phyloP scores from a whole-genome alignment of 53 echinoderm and acorn worm genomes.

The Astropecten irregularis region DNA sequence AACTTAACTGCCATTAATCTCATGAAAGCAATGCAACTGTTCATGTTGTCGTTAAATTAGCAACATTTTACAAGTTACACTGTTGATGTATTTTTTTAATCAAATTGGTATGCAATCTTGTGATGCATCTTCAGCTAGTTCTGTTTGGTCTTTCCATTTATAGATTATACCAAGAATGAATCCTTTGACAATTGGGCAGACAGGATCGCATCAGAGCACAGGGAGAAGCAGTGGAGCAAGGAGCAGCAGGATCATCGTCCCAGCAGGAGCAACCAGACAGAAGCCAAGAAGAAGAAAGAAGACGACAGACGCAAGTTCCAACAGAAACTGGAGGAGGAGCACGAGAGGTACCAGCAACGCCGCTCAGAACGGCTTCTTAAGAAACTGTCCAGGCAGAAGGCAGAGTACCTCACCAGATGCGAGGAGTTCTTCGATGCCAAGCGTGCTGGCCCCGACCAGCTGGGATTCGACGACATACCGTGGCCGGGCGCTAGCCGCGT shows the following conservation, averaged over 20 bases:
- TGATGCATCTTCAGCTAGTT: too few species aligned
- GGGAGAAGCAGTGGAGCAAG: conserved; percentile 4
- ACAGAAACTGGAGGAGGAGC: conserved; percentile 64
- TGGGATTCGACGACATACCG: conserved; percentile 69
- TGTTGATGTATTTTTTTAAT: too few species aligned
- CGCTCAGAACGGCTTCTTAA: conserved; percentile 62
- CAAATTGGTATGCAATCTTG: too few species aligned
- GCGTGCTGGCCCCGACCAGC: conserved; percentile 13
- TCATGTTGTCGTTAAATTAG: too few species aligned
- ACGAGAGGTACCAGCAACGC: conserved; percentile 42
- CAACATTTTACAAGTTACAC: too few species aligned
- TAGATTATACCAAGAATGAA: conserved; percentile 41
- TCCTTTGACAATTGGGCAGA: conserved; percentile 83
- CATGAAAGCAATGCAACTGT: too few species aligned
- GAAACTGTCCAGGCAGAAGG: conserved; percentile 68
- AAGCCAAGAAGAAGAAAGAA: background rate
- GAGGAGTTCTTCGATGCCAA: conserved; percentile 64
- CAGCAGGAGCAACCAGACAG: background rate
- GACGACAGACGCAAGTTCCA: conserved; percentile 31
- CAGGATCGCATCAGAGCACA: conserved; percentile 74
- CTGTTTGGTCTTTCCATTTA: background rate
- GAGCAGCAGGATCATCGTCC: background rate
- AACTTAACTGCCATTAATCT: too few species aligned
- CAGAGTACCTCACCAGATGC: conserved; percentile 58
- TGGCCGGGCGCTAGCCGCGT: conserved; percentile 57